These are phyloP conservation scores for Agrotis puta DNA, from an alignment of 2,888 invertebrate species.

Conservation along the genomic window DNA sequence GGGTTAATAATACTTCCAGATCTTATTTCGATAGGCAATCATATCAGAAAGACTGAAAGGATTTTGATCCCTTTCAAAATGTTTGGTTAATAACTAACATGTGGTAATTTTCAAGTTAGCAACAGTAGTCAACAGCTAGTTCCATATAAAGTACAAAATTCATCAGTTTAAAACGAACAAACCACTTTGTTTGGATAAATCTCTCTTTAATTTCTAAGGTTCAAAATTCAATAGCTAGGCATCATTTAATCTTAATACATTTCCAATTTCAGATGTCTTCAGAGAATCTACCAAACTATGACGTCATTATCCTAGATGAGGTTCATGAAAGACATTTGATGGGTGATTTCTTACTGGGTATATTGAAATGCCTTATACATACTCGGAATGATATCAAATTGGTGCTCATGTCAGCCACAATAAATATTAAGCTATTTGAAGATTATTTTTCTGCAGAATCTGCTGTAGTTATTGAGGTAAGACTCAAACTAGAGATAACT, in stretches of 20 bases:
- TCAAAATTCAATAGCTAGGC: conserved; percentile 7
- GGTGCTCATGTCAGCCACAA: conserved; percentile 99
- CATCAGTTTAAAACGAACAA: too few species aligned
- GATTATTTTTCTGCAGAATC: conserved; percentile 96
- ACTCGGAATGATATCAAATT: conserved; percentile 96
- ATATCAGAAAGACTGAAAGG: too few species aligned
- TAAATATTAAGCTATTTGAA: conserved; percentile 98
- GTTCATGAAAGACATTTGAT: conserved; percentile 99
- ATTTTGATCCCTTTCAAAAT: too few species aligned
- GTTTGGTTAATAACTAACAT: too few species aligned
- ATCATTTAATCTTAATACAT: conserved; percentile 25
- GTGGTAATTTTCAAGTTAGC: too few species aligned
- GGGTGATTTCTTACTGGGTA: conserved; percentile 98
- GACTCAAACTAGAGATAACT: not conserved
- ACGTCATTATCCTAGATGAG: conserved; percentile 98
- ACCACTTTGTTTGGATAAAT: too few species aligned
- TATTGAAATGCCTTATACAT: conserved; percentile 97
- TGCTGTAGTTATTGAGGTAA: conserved; percentile 95
- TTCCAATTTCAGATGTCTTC: conserved; percentile 93
- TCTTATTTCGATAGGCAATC: too few species aligned
- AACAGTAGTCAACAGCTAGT: too few species aligned
- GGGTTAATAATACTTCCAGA: too few species aligned
- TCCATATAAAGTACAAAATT: not conserved
- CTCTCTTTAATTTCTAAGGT: not conserved
- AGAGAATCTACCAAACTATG: conserved; percentile 96